These are phyloP conservation scores for Archaeoteleia sp. DNA, from an alignment of 2,888 invertebrate genomes.

Conservation along the genomic window DNA sequence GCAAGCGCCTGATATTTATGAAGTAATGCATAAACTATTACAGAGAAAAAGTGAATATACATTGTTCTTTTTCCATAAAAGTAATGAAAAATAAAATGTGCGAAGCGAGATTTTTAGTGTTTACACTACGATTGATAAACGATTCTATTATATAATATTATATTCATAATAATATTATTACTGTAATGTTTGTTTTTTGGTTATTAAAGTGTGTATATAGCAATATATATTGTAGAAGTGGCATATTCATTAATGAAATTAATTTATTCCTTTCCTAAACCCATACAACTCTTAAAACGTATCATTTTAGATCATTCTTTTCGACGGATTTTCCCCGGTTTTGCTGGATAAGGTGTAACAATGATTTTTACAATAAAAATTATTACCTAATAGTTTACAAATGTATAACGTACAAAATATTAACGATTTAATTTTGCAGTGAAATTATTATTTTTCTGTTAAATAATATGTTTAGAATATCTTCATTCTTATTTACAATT, in stretches of 20 bases:
- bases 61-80: constrained; percentile 62
- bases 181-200: constrained; percentile 74
- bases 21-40: constrained; percentile 66
- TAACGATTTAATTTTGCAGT: too few relatives aligned
- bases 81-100: constrained; percentile 53
- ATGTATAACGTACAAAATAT: too few relatives aligned
- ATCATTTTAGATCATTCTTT: too few relatives aligned
- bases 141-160: constrained; percentile 73
- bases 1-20: constrained; percentile 61
- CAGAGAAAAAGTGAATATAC: constrained; percentile 60
- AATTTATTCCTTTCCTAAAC: neutral
- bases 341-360: too few relatives aligned
- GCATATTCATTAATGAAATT: neutral
- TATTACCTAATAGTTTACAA: too few relatives aligned
- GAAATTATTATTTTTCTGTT: too few relatives aligned
- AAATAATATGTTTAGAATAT: too few relatives aligned
- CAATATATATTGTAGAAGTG: constrained; percentile 61
- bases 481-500: too few relatives aligned
- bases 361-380: too few relatives aligned
- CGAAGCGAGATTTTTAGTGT: constrained; percentile 71
- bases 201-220: constrained; percentile 75
- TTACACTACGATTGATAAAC: constrained; percentile 73
- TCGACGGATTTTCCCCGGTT: too few relatives aligned
- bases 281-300: too few relatives aligned
- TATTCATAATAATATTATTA: constrained; percentile 72